Base-by-base conservation (phyloP, 1,140 invertebrate species). In the Piezodorus guildinii region DNA sequence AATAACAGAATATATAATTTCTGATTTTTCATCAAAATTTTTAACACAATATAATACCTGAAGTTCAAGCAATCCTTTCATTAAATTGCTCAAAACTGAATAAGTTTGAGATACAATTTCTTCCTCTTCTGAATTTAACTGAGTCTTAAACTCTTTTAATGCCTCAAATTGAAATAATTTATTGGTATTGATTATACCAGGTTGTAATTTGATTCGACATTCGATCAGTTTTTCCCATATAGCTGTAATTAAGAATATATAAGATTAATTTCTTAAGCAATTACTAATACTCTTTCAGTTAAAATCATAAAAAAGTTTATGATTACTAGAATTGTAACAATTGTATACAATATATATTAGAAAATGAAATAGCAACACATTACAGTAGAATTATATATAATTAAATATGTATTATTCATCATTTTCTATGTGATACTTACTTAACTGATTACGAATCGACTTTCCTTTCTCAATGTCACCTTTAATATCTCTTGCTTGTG, bases 151-250 rank as follows among this genome's bases (percentile, higher is more conserved):
- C 39, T 78, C 67, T 34, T 76, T 70, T 69, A 80, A 82, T 5
- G 69, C 72, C 49, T 84, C 76, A 49, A 75, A 73, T 66, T 86
- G 79, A 12, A 90, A 91, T 73, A 94, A 78, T 70, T 83, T 83
- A 75, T 95, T 95, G 3, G 83, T 81, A 25, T 78, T 78, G 54
- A 78, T 72, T 34, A 93, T 71, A 70, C 85, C 81, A 73, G 91
- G 90, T 72, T 95, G 91, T 5, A 94, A 73, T 70, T 88, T 85
- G 67, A 95, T 94, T 68, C 91, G 78, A 70, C 84, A 77, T 74
- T 95, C 90, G 17, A 94, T 71, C 2, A 94, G 72, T 64, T 79
- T 83, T 73, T 94, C 91, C 88, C 89, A 94, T 0, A 93, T 62
- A 61, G 70, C 78, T 80, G 51, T 52, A 65, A 58, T 62, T 63